Conservation (phyloP, 2,888 invertebrate species). For the Calameuta pallipes region DNA sequence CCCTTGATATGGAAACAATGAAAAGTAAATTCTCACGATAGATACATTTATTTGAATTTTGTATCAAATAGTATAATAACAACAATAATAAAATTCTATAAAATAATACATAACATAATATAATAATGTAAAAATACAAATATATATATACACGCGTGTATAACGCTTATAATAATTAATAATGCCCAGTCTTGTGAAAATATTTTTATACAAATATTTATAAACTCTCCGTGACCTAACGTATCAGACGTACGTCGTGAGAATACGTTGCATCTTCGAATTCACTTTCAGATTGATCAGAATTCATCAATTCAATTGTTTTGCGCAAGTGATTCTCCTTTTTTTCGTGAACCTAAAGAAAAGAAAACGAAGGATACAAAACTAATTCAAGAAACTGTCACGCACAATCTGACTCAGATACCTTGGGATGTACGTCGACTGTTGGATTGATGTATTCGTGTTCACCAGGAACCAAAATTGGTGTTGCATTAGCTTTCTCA, state of each 20-base stretch:
- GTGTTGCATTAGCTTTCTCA: conserved; percentile 27
- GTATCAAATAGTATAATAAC: neutral
- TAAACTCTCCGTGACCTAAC: neutral
- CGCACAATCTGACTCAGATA: neutral
- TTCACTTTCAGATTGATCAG: conserved; percentile 3
- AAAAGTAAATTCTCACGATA: neutral
- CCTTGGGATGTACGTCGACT: conserved; percentile 15
- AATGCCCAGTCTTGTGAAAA: neutral
- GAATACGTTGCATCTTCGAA: neutral
- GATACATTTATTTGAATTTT: neutral
- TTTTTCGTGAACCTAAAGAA: neutral
- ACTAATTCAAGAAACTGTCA: neutral
- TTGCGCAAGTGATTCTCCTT: neutral
- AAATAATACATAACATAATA: conserved; percentile 5
- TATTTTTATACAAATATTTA: neutral
- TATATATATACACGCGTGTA: neutral
- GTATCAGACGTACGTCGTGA: neutral
- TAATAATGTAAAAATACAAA: neutral
- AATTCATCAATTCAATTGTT: neutral
- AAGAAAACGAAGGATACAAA: neutral
- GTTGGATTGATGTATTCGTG: conserved; percentile 62
- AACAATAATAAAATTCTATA: conserved; percentile 14
- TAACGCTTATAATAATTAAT: neutral
- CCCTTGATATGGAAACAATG: too few species aligned
- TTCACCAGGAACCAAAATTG: conserved; percentile 50